A percentile compares a stretch with the other conserved stretches of the same genome.
Conservation (phyloP, 2,888 invertebrate genomes). For the Callyntrura guangdongensis region DNA sequence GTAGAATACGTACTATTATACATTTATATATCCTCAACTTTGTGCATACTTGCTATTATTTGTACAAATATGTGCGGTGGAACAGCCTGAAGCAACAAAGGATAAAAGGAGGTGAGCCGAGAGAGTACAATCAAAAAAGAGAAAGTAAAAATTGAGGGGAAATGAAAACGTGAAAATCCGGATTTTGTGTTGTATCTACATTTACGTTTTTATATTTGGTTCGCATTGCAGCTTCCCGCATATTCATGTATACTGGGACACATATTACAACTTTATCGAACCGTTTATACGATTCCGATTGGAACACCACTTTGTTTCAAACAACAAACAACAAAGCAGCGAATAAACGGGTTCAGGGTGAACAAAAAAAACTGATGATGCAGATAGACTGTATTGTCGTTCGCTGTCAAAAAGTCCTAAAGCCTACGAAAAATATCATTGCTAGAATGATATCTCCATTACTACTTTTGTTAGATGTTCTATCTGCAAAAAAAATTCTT, state of each 20-base stretch:
- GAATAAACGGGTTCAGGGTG: constrained; percentile 63
- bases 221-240: background rate
- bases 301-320: constrained; percentile 57
- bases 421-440: constrained; percentile 27
- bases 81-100: constrained; percentile 41
- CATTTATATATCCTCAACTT: background rate
- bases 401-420: background rate
- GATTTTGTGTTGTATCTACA: background rate
- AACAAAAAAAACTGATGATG: constrained; percentile 52
- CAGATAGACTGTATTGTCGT: constrained; percentile 31
- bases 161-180: constrained; percentile 68
- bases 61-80: background rate
- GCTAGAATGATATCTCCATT: constrained; percentile 25
- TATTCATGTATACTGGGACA: background rate
- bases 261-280: background rate
- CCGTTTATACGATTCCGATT: constrained; percentile 43
- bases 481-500: background rate
- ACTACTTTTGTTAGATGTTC: constrained; percentile 3
- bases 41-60: background rate
- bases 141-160: constrained; percentile 65
- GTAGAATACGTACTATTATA: background rate
- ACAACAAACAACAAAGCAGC: constrained; percentile 61
- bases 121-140: background rate
- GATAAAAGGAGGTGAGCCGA: constrained; percentile 33
- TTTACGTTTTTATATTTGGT: background rate